Evolutionary conservation across 2,888 invertebrate genomes (phyloP).

Genomic region (Nymphalis polychloros): DNA sequence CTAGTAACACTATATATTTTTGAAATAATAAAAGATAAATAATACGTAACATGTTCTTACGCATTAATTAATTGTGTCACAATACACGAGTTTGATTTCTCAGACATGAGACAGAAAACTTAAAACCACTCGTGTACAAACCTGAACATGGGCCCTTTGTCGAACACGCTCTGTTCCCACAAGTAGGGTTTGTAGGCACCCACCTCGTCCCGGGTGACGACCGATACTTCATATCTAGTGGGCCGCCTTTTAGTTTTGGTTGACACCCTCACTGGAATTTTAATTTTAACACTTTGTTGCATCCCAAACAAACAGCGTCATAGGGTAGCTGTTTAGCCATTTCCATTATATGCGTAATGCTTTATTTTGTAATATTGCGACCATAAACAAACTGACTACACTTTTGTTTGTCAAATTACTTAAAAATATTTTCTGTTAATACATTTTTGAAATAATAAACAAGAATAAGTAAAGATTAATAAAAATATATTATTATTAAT

Average conservation of each 20-base stretch:
- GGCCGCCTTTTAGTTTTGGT: conserved; percentile 93
- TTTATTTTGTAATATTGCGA: background rate
- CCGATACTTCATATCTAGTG: conserved; percentile 94
- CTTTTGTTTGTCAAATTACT: too few relatives aligned
- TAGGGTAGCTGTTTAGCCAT: background rate
- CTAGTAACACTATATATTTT: too few relatives aligned
- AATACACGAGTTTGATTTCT: background rate
- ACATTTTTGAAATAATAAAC: background rate
- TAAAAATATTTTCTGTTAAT: background rate
- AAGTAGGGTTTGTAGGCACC: conserved; percentile 97
- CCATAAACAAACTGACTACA: background rate
- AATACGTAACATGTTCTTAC: too few relatives aligned
- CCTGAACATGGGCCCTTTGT: conserved; percentile 97
- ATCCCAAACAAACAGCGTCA: background rate
- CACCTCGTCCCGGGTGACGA: conserved; percentile 96
- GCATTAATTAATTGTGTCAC: too few relatives aligned
- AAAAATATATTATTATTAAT: too few relatives aligned
- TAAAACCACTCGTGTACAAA: conserved; percentile 47
- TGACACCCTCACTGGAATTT: conserved; percentile 89
- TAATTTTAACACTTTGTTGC: conserved; percentile 15
- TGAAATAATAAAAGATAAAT: too few relatives aligned
- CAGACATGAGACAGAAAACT: conserved; percentile 12
- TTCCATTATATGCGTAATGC: background rate
- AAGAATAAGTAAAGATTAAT: too few relatives aligned
- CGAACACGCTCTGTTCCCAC: conserved; percentile 97